Conservation (phyloP, 2,113 vertebrate species). For the Callopanchax toddi region DNA sequence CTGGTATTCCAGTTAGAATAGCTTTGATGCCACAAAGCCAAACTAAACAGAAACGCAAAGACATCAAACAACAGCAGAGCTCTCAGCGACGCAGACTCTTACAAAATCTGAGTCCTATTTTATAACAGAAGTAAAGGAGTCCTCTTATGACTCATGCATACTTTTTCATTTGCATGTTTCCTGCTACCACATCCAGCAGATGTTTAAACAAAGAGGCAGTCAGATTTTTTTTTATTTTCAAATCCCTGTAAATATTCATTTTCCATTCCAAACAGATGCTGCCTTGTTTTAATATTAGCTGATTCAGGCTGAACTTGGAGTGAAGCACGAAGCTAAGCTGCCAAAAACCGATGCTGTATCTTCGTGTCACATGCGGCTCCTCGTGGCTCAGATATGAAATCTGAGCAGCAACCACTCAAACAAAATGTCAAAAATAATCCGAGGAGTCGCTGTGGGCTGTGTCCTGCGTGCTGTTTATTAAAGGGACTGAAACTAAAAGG, state of each 20-base stretch:
- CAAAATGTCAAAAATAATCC: slow-evolving; percentile 8
- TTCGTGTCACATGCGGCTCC: slow-evolving; percentile 19
- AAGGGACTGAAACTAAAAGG: too few relatives aligned
- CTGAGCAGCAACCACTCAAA: not conserved
- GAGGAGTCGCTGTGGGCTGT: not conserved
- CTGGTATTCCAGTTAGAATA: slow-evolving; percentile 30
- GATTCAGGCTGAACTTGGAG: slow-evolving; percentile 39
- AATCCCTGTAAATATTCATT: slow-evolving; percentile 45
- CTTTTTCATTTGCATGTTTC: slow-evolving; percentile 40
- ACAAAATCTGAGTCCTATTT: slow-evolving; percentile 14
- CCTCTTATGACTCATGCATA: slow-evolving; percentile 4
- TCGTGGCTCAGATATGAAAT: slow-evolving; percentile 7
- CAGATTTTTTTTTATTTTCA: slow-evolving; percentile 28
- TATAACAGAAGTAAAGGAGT: not conserved
- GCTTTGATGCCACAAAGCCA: slow-evolving; percentile 32
- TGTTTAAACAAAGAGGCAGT: slow-evolving; percentile 46
- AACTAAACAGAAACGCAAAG: slow-evolving; percentile 42
- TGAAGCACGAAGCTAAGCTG: slow-evolving; percentile 22
- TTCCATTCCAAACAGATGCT: slow-evolving; percentile 47
- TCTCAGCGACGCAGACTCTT: not conserved
- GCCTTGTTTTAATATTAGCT: slow-evolving; percentile 47
- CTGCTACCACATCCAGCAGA: slow-evolving; percentile 31
- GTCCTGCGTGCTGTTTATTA: too few relatives aligned
- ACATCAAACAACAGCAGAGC: slow-evolving; percentile 29
- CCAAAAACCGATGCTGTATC: slow-evolving; percentile 27